Conservation (phyloP, 2,113 vertebrate species). For the Corythornis vintsioides region DNA sequence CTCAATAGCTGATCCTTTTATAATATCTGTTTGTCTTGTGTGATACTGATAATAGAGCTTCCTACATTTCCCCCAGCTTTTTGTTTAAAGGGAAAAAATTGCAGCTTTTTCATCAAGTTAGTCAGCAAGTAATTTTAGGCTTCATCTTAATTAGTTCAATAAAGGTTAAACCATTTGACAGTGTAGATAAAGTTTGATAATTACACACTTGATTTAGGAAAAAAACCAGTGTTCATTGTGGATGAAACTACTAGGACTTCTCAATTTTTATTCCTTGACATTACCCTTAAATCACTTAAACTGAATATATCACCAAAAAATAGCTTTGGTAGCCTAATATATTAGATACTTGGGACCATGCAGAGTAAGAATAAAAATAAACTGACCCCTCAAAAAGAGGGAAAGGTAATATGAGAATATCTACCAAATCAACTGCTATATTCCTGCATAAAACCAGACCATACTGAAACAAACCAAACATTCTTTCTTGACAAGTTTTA, state of each 20-base stretch:
- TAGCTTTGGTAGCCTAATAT: not conserved
- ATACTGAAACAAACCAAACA: not conserved
- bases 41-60: not conserved
- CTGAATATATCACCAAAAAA: not conserved
- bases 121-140: slow-evolving; percentile 42
- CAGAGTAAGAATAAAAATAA: not conserved
- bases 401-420: not conserved
- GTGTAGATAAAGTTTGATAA: slow-evolving; percentile 59
- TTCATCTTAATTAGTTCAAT: slow-evolving; percentile 65
- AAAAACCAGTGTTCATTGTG: slow-evolving; percentile 32
- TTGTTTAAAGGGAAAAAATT: not conserved
- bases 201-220: slow-evolving; percentile 59
- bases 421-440: not conserved
- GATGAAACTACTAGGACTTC: slow-evolving; percentile 25
- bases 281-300: slow-evolving; percentile 2
- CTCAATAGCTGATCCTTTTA: not conserved
- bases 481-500: not conserved
- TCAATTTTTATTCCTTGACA: not conserved
- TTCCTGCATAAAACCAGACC: not conserved
- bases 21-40: not conserved
- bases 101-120: slow-evolving; percentile 14
- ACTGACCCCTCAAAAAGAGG: fast-evolving
- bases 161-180: slow-evolving; percentile 57
- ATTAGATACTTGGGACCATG: not conserved
- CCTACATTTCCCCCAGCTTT: not conserved